Evolutionary conservation across 2,888 invertebrate species (phyloP).

Genomic region (Xestobium rufovillosum): DNA sequence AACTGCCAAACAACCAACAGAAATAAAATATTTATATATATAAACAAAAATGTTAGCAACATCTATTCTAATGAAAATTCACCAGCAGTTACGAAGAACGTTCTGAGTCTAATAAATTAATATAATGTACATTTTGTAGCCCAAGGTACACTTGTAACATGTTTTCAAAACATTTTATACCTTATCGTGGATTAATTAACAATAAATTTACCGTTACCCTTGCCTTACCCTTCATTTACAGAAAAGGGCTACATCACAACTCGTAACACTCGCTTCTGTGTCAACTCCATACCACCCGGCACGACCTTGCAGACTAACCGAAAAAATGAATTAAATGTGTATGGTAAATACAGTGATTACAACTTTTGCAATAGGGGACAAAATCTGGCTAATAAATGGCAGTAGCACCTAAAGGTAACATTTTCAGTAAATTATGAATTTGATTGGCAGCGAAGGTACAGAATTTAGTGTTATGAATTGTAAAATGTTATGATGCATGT

Average conservation of each 20-base stretch:
- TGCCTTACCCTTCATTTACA: slow-evolving; percentile 6
- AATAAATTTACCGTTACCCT: slow-evolving; percentile 23
- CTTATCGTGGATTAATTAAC: slow-evolving; percentile 29
- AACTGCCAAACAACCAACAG: slow-evolving; percentile 31
- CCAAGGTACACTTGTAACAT: slow-evolving; percentile 33
- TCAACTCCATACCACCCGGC: too few species aligned
- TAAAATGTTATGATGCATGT: slow-evolving; percentile 31
- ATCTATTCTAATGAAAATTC: slow-evolving; percentile 29
- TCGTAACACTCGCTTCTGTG: too few species aligned
- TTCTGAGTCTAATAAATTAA: slow-evolving; percentile 32
- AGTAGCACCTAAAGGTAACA: slow-evolving; percentile 8
- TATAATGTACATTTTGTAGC: slow-evolving; percentile 32
- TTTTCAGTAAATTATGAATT: slow-evolving; percentile 2
- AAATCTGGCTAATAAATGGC: too few species aligned
- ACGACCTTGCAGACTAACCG: too few species aligned
- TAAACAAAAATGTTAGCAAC: slow-evolving; percentile 34
- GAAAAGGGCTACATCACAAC: slow-evolving; percentile 1
- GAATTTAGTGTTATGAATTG: slow-evolving; percentile 19
- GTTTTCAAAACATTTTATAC: slow-evolving; percentile 30
- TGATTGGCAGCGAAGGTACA: not conserved
- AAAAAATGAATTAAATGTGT: slow-evolving; percentile 17
- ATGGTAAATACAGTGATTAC: too few species aligned
- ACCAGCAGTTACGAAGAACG: slow-evolving; percentile 30
- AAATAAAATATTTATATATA: slow-evolving; percentile 37
- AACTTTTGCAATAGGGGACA: too few species aligned